Evolutionary conservation across 2,797 vertebrate genomes (phyloP).

Genomic region (Anableps anableps): DNA sequence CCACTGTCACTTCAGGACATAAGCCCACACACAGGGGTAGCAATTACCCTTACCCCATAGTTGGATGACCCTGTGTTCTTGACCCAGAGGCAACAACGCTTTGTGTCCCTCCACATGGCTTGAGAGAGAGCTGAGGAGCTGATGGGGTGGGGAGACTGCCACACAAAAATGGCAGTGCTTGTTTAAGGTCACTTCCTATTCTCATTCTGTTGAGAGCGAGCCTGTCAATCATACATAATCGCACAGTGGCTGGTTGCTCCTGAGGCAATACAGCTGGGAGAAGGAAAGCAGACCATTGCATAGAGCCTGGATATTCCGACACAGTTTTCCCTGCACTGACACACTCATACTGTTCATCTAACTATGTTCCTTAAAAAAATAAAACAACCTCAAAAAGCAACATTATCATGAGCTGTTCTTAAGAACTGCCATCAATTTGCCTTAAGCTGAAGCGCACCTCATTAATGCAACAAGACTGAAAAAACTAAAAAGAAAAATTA

Average conservation of each 20-base stretch:
- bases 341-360: conserved; percentile 24
- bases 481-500: no score
- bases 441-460: background rate
- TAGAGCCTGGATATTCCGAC: conserved; percentile 34
- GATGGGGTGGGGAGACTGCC: conserved; percentile 50
- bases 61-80: conserved; percentile 57
- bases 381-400: background rate
- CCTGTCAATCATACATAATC: conserved; percentile 79
- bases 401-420: no score
- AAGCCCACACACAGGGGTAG: conserved; percentile 73
- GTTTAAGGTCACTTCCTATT: conserved; percentile 84
- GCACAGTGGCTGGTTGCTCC: conserved; percentile 62
- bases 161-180: conserved; percentile 72
- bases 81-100: conserved; percentile 58
- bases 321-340: conserved; percentile 18
- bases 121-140: conserved; percentile 35
- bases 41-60: conserved; percentile 69
- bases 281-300: conserved; percentile 46
- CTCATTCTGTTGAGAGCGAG: conserved; percentile 65
- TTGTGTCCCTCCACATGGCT: conserved; percentile 51
- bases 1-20: conserved; percentile 59
- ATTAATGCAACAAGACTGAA: no score
- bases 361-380: conserved; percentile 19
- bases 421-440: conserved; percentile 1
- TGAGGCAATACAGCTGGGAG: conserved; percentile 61